Evolutionary conservation across 2,113 vertebrate species (phyloP).

Genomic region (Malurus melanocephalus): DNA sequence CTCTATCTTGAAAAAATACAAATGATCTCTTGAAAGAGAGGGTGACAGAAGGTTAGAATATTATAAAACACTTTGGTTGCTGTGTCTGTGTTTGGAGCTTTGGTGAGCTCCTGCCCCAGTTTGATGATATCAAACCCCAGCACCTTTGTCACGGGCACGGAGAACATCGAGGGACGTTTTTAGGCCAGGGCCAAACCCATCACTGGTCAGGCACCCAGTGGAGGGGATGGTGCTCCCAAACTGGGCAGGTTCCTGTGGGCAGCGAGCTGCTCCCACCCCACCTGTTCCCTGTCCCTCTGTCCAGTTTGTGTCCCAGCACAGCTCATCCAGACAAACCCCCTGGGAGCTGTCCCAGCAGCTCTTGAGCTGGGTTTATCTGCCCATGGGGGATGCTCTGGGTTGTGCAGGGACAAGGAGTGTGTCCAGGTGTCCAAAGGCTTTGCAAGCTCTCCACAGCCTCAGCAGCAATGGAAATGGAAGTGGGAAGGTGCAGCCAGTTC

Average conservation of each 20-base stretch:
- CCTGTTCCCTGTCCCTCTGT: accelerated
- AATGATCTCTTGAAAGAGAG: neutral
- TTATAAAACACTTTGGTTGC: neutral
- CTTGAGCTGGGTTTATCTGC: accelerated
- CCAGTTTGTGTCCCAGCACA: neutral
- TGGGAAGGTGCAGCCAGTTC: neutral
- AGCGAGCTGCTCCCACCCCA: neutral
- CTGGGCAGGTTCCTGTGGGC: neutral
- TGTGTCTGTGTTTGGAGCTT: neutral
- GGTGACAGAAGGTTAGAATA: neutral
- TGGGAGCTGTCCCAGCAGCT: neutral
- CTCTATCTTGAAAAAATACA: neutral
- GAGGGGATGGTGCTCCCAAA: neutral
- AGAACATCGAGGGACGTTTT: conserved; percentile 5
- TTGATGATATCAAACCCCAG: neutral
- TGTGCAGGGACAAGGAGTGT: accelerated
- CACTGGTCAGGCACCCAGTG: neutral
- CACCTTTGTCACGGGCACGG: neutral
- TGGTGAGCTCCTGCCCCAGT: neutral
- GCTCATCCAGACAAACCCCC: accelerated
- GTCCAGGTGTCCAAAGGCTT: neutral
- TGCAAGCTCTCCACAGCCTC: accelerated
- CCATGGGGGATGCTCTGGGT: neutral
- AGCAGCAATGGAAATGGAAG: neutral
- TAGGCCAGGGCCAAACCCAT: conserved; percentile 22